phyloP scores from a whole-genome alignment of 2,797 vertebrate genomes.

The Pogoniulus pusillus region DNA sequence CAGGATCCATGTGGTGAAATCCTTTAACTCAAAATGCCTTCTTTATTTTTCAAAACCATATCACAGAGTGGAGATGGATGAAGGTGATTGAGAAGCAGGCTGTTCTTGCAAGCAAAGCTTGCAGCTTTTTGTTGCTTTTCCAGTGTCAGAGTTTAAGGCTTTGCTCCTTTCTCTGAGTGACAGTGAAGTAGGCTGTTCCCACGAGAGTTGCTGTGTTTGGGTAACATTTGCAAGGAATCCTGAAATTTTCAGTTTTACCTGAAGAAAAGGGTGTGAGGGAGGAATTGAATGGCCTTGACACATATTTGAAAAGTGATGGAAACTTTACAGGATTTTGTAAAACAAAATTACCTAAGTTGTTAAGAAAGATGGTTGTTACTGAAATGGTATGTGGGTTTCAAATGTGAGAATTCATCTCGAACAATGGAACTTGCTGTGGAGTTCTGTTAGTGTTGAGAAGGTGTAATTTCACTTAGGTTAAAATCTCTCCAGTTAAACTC shows the following conservation, averaged over 20 bases:
- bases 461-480: background rate
- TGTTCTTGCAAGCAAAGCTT: background rate
- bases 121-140: constrained; percentile 5
- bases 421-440: background rate
- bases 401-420: background rate
- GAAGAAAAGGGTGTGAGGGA: constrained; percentile 11
- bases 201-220: background rate
- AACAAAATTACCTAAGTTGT: background rate
- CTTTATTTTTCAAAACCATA: background rate
- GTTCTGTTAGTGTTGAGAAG: background rate
- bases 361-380: background rate
- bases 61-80: background rate
- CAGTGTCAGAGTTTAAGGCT: background rate
- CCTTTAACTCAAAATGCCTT: background rate
- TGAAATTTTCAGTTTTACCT: background rate
- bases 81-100: background rate
- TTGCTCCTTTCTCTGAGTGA: background rate
- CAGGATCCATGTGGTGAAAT: background rate
- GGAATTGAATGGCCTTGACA: constrained; percentile 2
- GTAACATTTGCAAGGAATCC: constrained; percentile 19
- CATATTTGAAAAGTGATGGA: background rate
- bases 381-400: constrained; percentile 8
- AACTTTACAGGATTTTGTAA: background rate
- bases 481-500: background rate
- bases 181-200: background rate